Base-by-base conservation (phyloP, 2,797 vertebrate species). In the Perodicticus potto region DNA sequence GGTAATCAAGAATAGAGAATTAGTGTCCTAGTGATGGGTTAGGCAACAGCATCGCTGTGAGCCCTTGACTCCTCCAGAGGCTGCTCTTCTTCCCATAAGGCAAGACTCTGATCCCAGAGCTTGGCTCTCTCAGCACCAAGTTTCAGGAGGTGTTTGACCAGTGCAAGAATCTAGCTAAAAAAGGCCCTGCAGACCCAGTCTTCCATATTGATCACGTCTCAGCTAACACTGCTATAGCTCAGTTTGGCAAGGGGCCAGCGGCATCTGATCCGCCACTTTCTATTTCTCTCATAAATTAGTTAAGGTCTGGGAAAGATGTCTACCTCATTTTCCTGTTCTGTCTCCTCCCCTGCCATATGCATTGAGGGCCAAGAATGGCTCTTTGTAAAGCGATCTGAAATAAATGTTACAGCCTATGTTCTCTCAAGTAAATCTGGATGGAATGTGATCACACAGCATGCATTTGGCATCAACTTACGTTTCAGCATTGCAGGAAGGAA, bases 401-500 rank as follows among this genome's bases (percentile, higher is more conserved):
- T 97, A 98, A 98, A 99, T 95, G 91, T 43, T 96, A 98, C 96
- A 98, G 98, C 98, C 96, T 77, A 92, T 91, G 69, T 97, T 89
- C 93, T 98, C 98, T 97, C 96, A 98, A 98, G 97, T 97, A 98
- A 98, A 98, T 98, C 97, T 97, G 86, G 91, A 94, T 94, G 89
- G 92, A 96, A 94, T 93, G 95, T 93, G 97, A 95, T 97, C 96
- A 97, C 97, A 97, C 83, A 98, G 97, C 95, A 94, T 93, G 91
- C 92, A 94, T 94, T 97, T 98, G 98, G 98, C 98, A 98, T 96
- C 96, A 98, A 96, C 97, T 98, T 97, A 97, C 91, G 86, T 87
- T 96, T 95, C 96, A 97, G 93, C 89, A 49, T 81, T 97, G 43
- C 91, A 97, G 91, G 23, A 96, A 97, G 97, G 98, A 98, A 98